phyloP scores from a whole-genome alignment of 2,888 invertebrate species.

The Selenia dentaria region DNA sequence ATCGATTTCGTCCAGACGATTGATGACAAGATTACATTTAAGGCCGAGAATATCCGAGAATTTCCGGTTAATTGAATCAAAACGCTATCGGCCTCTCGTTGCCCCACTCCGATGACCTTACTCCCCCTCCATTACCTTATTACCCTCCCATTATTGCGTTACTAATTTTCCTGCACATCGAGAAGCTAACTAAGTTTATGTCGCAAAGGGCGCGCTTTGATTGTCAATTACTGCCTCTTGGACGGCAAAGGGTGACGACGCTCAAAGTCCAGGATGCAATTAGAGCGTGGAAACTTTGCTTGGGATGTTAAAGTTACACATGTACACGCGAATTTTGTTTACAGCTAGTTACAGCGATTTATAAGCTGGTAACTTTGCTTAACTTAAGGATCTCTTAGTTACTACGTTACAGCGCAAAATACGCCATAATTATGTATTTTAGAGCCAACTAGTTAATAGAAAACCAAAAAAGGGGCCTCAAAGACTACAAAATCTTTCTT shows the following conservation, averaged over 20 bases:
- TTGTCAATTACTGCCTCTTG: constrained; percentile 78
- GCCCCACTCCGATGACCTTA: constrained; percentile 62
- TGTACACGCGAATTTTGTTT: constrained; percentile 5
- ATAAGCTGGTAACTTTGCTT: no score
- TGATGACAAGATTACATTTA: constrained; percentile 58
- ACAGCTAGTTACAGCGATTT: not conserved
- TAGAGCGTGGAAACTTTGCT: constrained; percentile 65
- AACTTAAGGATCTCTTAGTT: no score
- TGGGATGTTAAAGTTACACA: constrained; percentile 25
- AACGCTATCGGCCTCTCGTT: constrained; percentile 50
- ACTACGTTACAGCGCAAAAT: no score
- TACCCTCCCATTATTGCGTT: constrained; percentile 78
- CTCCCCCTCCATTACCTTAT: constrained; percentile 73
- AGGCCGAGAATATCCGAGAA: constrained; percentile 42
- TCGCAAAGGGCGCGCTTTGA: constrained; percentile 76
- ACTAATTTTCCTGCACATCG: constrained; percentile 81
- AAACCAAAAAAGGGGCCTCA: no score
- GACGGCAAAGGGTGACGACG: constrained; percentile 61
- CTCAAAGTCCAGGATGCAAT: constrained; percentile 77
- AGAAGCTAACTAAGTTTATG: constrained; percentile 76
- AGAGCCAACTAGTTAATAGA: no score
- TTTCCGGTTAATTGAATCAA: constrained; percentile 71
- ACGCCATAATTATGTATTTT: no score
- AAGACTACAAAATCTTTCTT: no score
- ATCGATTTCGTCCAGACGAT: constrained; percentile 45